A percentile compares a stretch with the other conserved stretches of the same genome.
These are phyloP conservation scores for Aphodius sticticus DNA, from an alignment of 2,888 invertebrate genomes.

Conservation along the genomic window DNA sequence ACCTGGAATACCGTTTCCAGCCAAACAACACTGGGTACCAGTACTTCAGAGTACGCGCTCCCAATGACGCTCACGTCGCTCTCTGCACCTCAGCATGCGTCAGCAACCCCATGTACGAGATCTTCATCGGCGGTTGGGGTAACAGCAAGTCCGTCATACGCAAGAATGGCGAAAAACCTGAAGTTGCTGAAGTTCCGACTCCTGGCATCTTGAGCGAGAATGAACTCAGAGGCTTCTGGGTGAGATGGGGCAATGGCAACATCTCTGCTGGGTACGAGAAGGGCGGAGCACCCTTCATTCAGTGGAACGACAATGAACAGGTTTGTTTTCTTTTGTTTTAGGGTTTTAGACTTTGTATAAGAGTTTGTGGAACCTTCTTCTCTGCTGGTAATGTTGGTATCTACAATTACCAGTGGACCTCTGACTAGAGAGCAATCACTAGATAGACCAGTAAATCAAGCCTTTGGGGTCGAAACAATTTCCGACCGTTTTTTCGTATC, in stretches of 20 bases:
- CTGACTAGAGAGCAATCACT: no score
- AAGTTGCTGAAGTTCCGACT: constrained; percentile 67
- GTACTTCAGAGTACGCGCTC: constrained; percentile 80
- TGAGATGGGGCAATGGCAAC: constrained; percentile 75
- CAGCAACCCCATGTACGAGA: constrained; percentile 81
- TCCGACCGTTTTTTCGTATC: no score
- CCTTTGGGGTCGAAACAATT: no score
- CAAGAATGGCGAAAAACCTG: constrained; percentile 72
- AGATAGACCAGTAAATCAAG: no score
- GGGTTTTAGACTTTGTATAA: constrained; percentile 63
- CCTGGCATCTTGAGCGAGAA: constrained; percentile 75
- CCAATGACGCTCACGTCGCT: constrained; percentile 87
- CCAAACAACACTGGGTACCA: constrained; percentile 74
- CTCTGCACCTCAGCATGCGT: constrained; percentile 76
- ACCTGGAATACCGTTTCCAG: constrained; percentile 83
- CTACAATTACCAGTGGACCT: no score
- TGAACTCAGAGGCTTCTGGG: constrained; percentile 86
- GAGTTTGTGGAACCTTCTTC: no score
- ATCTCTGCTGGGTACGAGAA: constrained; percentile 58
- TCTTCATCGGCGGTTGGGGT: constrained; percentile 90
- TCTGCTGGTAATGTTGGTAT: no score
- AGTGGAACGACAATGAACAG: constrained; percentile 74
- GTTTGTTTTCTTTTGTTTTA: constrained; percentile 54
- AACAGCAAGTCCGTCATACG: constrained; percentile 86
- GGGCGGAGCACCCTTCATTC: constrained; percentile 79